Evolutionary conservation across 2,113 vertebrate genomes (phyloP).

Genomic region (Sitta europaea): DNA sequence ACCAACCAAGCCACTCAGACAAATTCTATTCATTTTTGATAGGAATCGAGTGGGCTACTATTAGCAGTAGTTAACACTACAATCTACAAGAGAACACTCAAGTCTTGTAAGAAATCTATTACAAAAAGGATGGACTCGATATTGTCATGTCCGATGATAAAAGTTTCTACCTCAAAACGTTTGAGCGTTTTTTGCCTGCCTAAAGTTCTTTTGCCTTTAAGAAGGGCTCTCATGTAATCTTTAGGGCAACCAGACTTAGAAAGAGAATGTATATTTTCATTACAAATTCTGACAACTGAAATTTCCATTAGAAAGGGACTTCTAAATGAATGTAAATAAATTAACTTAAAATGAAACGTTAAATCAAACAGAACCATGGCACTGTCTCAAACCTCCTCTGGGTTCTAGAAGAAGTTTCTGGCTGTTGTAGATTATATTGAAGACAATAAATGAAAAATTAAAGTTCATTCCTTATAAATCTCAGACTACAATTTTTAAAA

Average conservation of each 20-base stretch:
- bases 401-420: background rate
- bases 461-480: background rate
- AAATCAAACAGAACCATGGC: background rate
- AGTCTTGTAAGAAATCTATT: background rate
- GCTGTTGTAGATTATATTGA: background rate
- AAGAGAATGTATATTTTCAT: background rate
- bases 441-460: background rate
- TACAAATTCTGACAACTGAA: background rate
- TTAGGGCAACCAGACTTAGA: background rate
- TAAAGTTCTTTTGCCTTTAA: background rate
- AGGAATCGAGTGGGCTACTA: background rate
- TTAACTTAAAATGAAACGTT: background rate
- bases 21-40: background rate
- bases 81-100: background rate
- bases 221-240: background rate
- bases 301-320: background rate
- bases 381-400: background rate
- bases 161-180: background rate
- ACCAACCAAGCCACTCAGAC: background rate
- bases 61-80: background rate
- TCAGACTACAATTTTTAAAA: background rate
- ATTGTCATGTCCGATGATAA: background rate
- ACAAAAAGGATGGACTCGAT: background rate
- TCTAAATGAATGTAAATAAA: background rate
- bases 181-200: background rate